Conservation (phyloP, 2,888 invertebrate species). For the Eupithecia dodoneata region DNA sequence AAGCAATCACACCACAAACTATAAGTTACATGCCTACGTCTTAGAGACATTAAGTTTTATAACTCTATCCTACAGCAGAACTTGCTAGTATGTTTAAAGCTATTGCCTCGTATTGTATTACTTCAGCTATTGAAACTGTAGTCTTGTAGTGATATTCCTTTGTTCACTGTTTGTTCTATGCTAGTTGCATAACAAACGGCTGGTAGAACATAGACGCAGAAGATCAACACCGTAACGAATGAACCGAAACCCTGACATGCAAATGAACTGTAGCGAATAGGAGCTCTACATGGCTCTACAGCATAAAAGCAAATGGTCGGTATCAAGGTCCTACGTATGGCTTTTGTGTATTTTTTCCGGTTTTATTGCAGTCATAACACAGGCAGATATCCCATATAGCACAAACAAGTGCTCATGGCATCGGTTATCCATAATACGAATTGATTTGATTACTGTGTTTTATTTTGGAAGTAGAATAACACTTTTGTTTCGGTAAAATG, state of each 20-base stretch:
- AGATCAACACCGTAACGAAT: conserved; percentile 46
- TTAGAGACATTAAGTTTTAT: not conserved
- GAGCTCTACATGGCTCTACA: conserved; percentile 38
- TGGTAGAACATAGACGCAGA: conserved; percentile 35
- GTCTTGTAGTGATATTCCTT: not conserved
- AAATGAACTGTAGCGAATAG: conserved; percentile 53
- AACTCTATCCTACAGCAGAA: not conserved
- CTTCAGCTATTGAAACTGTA: not conserved
- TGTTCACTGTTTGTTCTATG: not conserved
- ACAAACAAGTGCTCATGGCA: conserved; percentile 14
- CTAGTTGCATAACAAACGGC: not conserved
- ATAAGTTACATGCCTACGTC: not conserved
- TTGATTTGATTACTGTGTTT: not conserved
- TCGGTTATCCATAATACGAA: conserved; percentile 7
- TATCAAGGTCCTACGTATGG: conserved; percentile 45
- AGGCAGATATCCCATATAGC: conserved; percentile 40
- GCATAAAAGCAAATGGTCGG: conserved; percentile 57
- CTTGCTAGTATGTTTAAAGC: not conserved
- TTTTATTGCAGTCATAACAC: conserved; percentile 51
- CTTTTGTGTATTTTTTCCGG: conserved; percentile 42
- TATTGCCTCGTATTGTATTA: not conserved
- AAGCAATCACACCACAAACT: not conserved
- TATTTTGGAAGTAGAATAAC: not conserved
- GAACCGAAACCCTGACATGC: conserved; percentile 49
- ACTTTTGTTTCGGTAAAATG: not conserved